Evolutionary conservation across 2,113 vertebrate species (phyloP).

Genomic region (Corythornis cristatus): DNA sequence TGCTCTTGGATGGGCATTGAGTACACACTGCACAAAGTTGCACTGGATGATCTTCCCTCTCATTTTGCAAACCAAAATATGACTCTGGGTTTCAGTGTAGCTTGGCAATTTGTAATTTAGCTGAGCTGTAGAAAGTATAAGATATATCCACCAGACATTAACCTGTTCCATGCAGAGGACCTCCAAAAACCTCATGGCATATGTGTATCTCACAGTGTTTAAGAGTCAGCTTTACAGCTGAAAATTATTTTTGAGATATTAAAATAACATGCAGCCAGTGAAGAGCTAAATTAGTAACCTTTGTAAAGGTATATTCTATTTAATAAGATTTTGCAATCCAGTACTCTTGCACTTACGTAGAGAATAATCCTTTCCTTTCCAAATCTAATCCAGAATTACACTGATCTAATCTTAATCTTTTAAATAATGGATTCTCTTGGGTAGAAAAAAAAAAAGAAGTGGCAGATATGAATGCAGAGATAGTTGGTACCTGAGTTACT

Average conservation of each 20-base stretch:
- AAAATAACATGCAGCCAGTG: neutral
- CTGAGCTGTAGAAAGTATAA: neutral
- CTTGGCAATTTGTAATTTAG: neutral
- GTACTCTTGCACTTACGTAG: neutral
- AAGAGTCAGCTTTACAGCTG: neutral
- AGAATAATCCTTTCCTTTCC: neutral
- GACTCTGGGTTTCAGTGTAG: neutral
- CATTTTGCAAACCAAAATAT: neutral
- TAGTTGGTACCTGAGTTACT: neutral
- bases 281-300: neutral
- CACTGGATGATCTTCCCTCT: neutral
- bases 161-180: neutral
- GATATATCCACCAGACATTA: neutral
- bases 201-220: neutral
- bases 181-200: neutral
- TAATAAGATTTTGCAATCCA: neutral
- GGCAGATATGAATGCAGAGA: neutral
- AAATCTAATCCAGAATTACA: conserved; percentile 1
- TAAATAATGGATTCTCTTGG: neutral
- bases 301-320: neutral
- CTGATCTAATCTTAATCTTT: neutral
- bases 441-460: neutral
- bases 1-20: neutral
- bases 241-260: neutral
- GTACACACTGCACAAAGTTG: fast-evolving